A percentile compares a stretch with the other conserved stretches of the same genome.
These are phyloP conservation scores for Aphelenchoides bicaudatus DNA, from an alignment of 2,888 invertebrate genomes.

Conservation along the genomic window DNA sequence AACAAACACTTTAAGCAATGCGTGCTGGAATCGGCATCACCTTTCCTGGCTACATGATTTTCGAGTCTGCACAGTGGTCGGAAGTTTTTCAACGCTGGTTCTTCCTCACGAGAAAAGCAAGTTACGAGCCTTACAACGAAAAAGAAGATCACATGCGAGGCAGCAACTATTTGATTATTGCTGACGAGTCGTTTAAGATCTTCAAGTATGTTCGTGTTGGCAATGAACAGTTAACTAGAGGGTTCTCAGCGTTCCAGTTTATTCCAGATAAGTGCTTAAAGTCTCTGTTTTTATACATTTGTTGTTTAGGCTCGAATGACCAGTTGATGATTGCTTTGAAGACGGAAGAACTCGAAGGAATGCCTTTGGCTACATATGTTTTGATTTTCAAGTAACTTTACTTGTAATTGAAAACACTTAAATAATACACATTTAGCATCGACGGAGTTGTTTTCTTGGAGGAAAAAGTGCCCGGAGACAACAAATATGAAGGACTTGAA, in stretches of 20 bases:
- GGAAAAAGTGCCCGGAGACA: constrained; percentile 43
- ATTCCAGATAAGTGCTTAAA: constrained; percentile 70
- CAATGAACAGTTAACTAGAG: constrained; percentile 69
- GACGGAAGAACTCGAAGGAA: constrained; percentile 81
- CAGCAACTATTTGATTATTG: constrained; percentile 78
- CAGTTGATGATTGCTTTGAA: constrained; percentile 32
- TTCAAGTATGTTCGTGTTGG: constrained; percentile 65
- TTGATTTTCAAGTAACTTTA: constrained; percentile 49
- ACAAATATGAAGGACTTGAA: constrained; percentile 53
- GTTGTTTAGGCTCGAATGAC: constrained; percentile 32
- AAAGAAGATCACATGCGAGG: constrained; percentile 23
- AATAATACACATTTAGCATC: too few species aligned
- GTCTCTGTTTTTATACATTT: background rate
- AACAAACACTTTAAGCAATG: too few species aligned
- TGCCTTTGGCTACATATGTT: constrained; percentile 41
- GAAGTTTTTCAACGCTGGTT: constrained; percentile 65
- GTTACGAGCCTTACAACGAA: constrained; percentile 25
- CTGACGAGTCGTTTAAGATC: constrained; percentile 73
- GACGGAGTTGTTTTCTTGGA: constrained; percentile 45
- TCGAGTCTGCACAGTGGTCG: constrained; percentile 90
- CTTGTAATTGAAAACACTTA: too few species aligned
- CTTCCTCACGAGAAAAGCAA: constrained; percentile 32
- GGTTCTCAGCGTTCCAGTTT: constrained; percentile 97
- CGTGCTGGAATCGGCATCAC: constrained; percentile 74
- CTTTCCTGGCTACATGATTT: constrained; percentile 92